Base-by-base conservation (phyloP, 2,797 vertebrate genomes). In the Bradypus variegatus region DNA sequence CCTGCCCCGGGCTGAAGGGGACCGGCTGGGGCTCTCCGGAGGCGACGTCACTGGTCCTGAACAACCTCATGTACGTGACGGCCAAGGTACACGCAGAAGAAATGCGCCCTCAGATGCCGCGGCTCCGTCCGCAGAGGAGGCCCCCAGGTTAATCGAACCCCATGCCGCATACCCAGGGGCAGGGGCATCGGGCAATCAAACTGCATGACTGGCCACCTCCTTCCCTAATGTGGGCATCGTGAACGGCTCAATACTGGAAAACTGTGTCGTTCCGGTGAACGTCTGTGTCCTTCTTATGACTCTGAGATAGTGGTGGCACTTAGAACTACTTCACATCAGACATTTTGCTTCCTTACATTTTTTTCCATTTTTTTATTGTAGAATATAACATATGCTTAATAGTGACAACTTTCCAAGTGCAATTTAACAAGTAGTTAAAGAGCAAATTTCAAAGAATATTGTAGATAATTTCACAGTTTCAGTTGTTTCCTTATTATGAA, bases 31-130 rank as follows among this genome's bases (percentile, higher is more conserved):
- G 99, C 55, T 99, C 99, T 58, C 98, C 99, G 36, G 99, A 99
- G 97, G 99, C 99, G 14, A 99, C 99, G 0, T 99, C 99, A 0
- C 96, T 99, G 88, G 99, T 99, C 95, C 98, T 99, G 85, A 99
- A 99, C 97, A 99, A 99, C 97, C 99, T 99, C 95, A 99, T 99
- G 99, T 99, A 99, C 96, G 99, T 99, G 99, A 99, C 99, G 0
- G 99, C 99, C 85, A 99, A 99, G 98, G 99, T 99, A 97, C 96
- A 89, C 80, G 53, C 41, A 12, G 16, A 48, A 38, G 38, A 64
- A 25, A 6, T 0, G 0, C 18, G 23, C 41, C 38, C 33, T 36
- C 85, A 25, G 8, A 3, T 19, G 21, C 10, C 8, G 19, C 1
- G 3, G 16, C 50, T 73, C 31, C 9, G 1, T 9, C 14, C 1